Conservation (phyloP, 2,888 invertebrate genomes). For the Brachyptera putata region DNA sequence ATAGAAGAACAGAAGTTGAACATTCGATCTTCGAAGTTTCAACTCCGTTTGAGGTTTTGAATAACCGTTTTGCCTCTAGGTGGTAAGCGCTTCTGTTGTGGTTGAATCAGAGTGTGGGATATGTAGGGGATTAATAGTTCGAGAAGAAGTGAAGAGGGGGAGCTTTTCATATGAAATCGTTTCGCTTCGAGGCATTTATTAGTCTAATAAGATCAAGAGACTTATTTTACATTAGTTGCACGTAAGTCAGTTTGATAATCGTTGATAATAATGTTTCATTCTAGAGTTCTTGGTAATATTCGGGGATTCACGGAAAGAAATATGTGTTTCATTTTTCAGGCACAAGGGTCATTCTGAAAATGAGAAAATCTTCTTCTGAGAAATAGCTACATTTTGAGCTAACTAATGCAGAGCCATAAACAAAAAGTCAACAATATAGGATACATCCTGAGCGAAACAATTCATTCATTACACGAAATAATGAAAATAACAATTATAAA, state of each 20-base stretch:
- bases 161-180: slow-evolving; percentile 2
- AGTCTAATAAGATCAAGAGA: slow-evolving; percentile 11
- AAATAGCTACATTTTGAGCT: too few species aligned
- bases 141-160: not conserved
- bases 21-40: slow-evolving; percentile 5
- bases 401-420: too few species aligned
- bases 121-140: not conserved
- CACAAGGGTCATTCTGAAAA: too few species aligned
- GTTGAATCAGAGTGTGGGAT: not conserved
- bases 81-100: not conserved
- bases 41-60: not conserved
- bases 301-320: too few species aligned
- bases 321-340: too few species aligned
- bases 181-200: slow-evolving; percentile 6
- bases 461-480: too few species aligned
- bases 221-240: slow-evolving; percentile 2
- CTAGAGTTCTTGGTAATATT: too few species aligned
- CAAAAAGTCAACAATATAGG: too few species aligned
- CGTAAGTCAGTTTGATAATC: slow-evolving; percentile 1
- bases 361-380: too few species aligned
- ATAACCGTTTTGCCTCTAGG: not conserved
- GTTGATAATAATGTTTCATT: not conserved
- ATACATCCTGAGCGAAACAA: too few species aligned
- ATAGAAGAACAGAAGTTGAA: slow-evolving; percentile 1
- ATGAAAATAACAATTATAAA: too few species aligned